Conservation (phyloP, 2,888 invertebrate genomes). For the Craniophora ligustri region DNA sequence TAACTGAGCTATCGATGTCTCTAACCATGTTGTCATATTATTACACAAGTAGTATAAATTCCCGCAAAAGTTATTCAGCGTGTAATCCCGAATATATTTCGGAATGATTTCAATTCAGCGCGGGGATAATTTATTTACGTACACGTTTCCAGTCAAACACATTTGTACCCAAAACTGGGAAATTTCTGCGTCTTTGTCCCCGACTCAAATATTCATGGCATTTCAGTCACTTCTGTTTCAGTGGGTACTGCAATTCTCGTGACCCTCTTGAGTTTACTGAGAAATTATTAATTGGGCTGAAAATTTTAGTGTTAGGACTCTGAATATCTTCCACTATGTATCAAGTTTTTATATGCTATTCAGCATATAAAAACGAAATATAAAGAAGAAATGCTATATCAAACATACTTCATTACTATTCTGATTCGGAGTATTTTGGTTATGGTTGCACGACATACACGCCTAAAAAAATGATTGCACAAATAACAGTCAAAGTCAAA, state of each 20-base stretch:
- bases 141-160: slow-evolving; percentile 36
- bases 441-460: too few relatives aligned
- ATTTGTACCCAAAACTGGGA: slow-evolving; percentile 21
- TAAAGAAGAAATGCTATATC: too few relatives aligned
- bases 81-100: slow-evolving; percentile 1
- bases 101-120: slow-evolving; percentile 42
- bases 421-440: too few relatives aligned
- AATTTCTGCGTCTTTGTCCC: slow-evolving; percentile 45
- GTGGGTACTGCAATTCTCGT: slow-evolving; percentile 23
- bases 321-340: too few relatives aligned
- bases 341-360: background rate
- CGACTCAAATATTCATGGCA: slow-evolving; percentile 47
- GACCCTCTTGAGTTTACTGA: slow-evolving; percentile 22
- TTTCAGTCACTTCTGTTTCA: slow-evolving; percentile 43
- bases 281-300: slow-evolving; percentile 38
- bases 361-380: too few relatives aligned
- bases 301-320: slow-evolving; percentile 12
- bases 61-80: too few relatives aligned
- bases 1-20: too few relatives aligned
- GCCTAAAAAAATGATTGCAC: too few relatives aligned
- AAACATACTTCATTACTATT: too few relatives aligned
- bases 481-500: too few relatives aligned
- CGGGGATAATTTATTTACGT: slow-evolving; percentile 45
- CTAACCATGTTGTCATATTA: too few relatives aligned
- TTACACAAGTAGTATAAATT: too few relatives aligned